Evolutionary conservation across 2,888 invertebrate species (phyloP).

Genomic region (Thumatha senex): DNA sequence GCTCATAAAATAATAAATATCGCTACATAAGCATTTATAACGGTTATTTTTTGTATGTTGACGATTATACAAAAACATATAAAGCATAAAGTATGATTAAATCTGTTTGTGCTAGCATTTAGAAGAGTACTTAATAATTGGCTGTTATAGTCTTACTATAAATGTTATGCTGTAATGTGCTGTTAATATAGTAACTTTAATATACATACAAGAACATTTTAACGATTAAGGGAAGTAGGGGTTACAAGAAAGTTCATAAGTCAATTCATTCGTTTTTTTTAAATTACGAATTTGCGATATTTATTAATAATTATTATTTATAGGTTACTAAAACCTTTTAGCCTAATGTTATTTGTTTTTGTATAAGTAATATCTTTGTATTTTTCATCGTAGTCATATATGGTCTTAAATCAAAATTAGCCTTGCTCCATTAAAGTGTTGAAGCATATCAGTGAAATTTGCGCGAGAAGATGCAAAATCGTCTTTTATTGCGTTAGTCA

Average conservation of each 20-base stretch:
- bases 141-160: conserved; percentile 50
- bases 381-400: too few species aligned
- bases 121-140: conserved; percentile 57
- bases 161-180: conserved; percentile 48
- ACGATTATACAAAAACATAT: conserved; percentile 21
- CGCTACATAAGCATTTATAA: conserved; percentile 8
- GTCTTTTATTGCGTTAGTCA: too few species aligned
- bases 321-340: too few species aligned
- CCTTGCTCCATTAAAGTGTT: too few species aligned
- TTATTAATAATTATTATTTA: too few species aligned
- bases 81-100: conserved; percentile 45
- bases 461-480: too few species aligned
- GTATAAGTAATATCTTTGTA: too few species aligned
- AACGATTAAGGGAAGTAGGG: conserved; percentile 61
- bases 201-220: conserved; percentile 43
- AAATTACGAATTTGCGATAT: conserved; percentile 15
- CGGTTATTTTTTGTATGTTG: conserved; percentile 10
- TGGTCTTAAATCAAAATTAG: too few species aligned
- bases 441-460: too few species aligned
- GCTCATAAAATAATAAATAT: conserved; percentile 21
- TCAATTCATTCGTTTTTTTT: conserved; percentile 35
- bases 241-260: conserved; percentile 45
- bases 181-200: conserved; percentile 54
- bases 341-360: too few species aligned
- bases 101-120: conserved; percentile 52